Conservation (phyloP, 2,888 invertebrate genomes). For the Leptinotarsa juncta region DNA sequence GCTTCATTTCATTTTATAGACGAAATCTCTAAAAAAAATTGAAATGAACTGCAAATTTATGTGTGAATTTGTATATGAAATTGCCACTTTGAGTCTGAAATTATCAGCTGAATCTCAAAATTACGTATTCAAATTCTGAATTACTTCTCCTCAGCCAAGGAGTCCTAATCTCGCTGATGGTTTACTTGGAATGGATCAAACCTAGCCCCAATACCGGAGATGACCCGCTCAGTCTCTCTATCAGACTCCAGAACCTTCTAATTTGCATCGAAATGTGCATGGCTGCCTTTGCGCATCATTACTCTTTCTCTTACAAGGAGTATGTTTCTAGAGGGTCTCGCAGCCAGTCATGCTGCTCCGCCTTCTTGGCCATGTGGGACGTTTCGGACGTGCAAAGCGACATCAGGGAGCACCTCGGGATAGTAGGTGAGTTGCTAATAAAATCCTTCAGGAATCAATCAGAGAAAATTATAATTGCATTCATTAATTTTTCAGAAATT, state of each 20-base stretch:
- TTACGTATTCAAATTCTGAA: too few relatives aligned
- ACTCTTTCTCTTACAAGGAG: constrained; percentile 93
- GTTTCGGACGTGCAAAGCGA: constrained; percentile 95
- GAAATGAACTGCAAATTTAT: too few relatives aligned
- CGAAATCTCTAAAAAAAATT: too few relatives aligned
- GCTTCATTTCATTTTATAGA: too few relatives aligned
- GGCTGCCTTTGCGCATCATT: constrained; percentile 95
- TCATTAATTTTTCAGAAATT: background rate
- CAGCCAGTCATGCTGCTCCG: constrained; percentile 73
- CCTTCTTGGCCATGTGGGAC: constrained; percentile 94
- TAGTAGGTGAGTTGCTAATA: constrained; percentile 75
- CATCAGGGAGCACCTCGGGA: constrained; percentile 91
- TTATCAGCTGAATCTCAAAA: too few relatives aligned
- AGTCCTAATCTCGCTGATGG: constrained; percentile 87
- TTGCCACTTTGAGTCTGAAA: too few relatives aligned
- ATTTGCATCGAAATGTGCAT: constrained; percentile 99
- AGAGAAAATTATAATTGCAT: background rate
- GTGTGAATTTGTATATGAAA: too few relatives aligned
- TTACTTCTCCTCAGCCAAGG: constrained; percentile 78
- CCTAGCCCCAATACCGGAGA: constrained; percentile 79
- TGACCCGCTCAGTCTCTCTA: constrained; percentile 79
- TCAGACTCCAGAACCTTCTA: constrained; percentile 81
- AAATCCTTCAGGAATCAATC: background rate
- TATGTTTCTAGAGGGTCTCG: constrained; percentile 70
- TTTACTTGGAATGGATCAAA: constrained; percentile 84